Evolutionary conservation across 2,888 invertebrate species (phyloP).

Genomic region (Pandemis heparana): DNA sequence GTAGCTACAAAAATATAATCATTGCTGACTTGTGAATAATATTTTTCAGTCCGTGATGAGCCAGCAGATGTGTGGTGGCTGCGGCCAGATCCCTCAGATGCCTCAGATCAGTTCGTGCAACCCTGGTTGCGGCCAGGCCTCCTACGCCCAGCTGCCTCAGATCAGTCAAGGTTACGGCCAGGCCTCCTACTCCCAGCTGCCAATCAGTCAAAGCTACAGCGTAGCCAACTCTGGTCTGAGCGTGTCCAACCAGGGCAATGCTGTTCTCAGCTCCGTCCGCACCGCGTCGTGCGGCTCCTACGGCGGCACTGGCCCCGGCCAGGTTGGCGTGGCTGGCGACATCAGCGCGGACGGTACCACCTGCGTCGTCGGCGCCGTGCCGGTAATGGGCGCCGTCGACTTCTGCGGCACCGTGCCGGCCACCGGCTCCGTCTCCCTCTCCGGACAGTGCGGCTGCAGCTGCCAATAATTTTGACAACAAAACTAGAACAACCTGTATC

Average conservation of each 20-base stretch:
- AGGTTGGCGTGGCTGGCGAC: constrained; percentile 50
- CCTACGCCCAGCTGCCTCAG: neutral
- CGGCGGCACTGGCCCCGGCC: constrained; percentile 54
- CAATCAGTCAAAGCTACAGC: neutral
- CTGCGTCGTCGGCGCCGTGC: constrained; percentile 55
- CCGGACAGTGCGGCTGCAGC: constrained; percentile 30
- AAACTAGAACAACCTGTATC: neutral
- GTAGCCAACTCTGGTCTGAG: neutral
- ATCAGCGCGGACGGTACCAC: constrained; percentile 52
- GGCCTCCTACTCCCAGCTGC: neutral
- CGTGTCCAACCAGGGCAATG: constrained; percentile 11
- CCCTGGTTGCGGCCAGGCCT: neutral
- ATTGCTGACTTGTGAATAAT: neutral
- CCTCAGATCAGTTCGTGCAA: no score
- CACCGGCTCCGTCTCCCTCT: constrained; percentile 47
- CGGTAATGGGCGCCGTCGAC: constrained; percentile 56
- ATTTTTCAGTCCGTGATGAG: neutral
- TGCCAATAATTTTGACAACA: neutral
- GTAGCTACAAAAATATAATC: no score
- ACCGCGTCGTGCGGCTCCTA: constrained; percentile 45
- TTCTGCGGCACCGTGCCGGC: constrained; percentile 55
- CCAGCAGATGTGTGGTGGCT: no score
- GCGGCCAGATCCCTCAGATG: no score
- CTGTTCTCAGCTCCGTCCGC: neutral
- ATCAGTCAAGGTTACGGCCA: neutral